Percentiles rank a stretch among this genome's conserved stretches.
Evolutionary conservation across 2,113 vertebrate species (phyloP).

Genomic region (Dascyllus trimaculatus): DNA sequence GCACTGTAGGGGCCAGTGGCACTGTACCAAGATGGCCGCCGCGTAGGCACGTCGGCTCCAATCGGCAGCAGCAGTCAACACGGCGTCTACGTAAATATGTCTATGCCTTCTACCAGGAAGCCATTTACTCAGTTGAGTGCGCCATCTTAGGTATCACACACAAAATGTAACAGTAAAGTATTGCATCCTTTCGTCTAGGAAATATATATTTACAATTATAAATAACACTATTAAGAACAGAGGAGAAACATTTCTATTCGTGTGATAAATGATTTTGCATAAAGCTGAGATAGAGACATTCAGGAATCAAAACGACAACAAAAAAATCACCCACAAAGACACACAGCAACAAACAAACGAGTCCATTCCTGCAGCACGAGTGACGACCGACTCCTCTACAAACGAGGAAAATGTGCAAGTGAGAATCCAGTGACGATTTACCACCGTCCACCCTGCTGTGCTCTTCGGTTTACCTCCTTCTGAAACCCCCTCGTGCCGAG

Average conservation of each 20-base stretch:
- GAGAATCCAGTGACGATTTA: constrained; percentile 49
- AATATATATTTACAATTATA: constrained; percentile 80
- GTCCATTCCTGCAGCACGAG: constrained; percentile 60
- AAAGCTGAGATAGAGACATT: constrained; percentile 34
- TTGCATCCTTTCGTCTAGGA: constrained; percentile 58
- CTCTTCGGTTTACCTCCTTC: neutral
- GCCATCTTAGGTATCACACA: constrained; percentile 4
- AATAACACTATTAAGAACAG: constrained; percentile 71
- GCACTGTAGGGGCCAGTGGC: too few species aligned
- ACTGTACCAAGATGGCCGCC: too few species aligned
- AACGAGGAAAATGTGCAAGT: constrained; percentile 65
- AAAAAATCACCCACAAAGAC: constrained; percentile 27
- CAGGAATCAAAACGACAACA: constrained; percentile 22
- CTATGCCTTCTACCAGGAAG: too few species aligned
- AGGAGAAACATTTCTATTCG: constrained; percentile 66
- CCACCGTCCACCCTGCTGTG: constrained; percentile 9
- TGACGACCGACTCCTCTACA: constrained; percentile 41
- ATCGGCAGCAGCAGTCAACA: too few species aligned
- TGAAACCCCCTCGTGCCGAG: neutral
- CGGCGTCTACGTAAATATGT: too few species aligned
- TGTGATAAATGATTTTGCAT: constrained; percentile 65
- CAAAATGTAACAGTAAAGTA: constrained; percentile 59
- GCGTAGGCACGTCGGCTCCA: too few species aligned
- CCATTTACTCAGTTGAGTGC: constrained; percentile 13
- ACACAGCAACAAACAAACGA: constrained; percentile 32